Evolutionary conservation across 2,888 invertebrate species (phyloP).

Genomic region (Brachynemurus nebulosus): DNA sequence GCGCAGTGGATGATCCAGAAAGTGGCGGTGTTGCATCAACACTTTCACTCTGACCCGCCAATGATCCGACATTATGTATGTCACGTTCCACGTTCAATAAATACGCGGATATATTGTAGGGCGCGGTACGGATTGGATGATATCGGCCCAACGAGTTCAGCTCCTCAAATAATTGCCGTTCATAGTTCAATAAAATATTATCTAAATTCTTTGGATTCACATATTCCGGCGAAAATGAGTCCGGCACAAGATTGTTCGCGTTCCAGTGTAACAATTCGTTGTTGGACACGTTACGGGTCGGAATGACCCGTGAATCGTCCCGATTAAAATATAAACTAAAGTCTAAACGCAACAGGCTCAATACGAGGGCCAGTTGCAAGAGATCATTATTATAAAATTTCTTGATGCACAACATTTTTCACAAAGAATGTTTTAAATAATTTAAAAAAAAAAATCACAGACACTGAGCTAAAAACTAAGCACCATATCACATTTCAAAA

Average conservation of each 20-base stretch:
- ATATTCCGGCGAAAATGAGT: conserved; percentile 43
- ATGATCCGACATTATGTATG: neutral
- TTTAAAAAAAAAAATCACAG: no score
- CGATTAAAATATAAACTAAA: conserved; percentile 53
- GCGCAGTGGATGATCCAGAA: neutral
- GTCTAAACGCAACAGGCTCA: conserved; percentile 66
- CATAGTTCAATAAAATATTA: conserved; percentile 53
- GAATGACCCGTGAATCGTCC: conserved; percentile 36
- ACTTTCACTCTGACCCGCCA: neutral
- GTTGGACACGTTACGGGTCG: conserved; percentile 31
- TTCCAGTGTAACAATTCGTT: conserved; percentile 59
- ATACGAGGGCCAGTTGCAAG: conserved; percentile 63
- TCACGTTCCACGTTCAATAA: conserved; percentile 40
- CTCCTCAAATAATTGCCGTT: conserved; percentile 57
- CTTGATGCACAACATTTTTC: conserved; percentile 62
- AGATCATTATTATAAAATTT: conserved; percentile 72
- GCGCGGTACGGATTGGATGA: conserved; percentile 34
- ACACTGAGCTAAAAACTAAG: no score
- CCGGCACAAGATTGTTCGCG: conserved; percentile 39
- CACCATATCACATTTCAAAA: no score
- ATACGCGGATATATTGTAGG: conserved; percentile 42
- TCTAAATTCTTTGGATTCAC: conserved; percentile 61
- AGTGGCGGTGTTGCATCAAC: no score
- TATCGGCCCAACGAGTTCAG: conserved; percentile 55
- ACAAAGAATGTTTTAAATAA: no score